These are phyloP conservation scores for Scolanthus callimorphus DNA, from an alignment of 92 coral and sea anemone genomes.

Conservation along the genomic window DNA sequence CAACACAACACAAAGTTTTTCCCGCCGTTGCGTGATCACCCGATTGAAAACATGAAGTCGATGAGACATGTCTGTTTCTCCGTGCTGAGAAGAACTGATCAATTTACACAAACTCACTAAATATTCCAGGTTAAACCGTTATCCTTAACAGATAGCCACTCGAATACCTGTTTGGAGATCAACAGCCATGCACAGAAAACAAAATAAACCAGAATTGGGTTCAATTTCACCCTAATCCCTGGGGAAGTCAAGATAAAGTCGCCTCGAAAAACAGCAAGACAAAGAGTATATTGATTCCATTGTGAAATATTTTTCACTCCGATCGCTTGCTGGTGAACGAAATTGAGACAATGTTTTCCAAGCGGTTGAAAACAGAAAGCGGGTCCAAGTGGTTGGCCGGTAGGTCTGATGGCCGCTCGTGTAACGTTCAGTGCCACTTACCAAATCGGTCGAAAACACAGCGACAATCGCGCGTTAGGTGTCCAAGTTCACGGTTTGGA, in stretches of 20 bases:
- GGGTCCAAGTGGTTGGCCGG: too few relatives aligned
- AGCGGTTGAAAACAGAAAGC: too few relatives aligned
- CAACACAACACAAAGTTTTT: too few relatives aligned
- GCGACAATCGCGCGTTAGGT: neutral
- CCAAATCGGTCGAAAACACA: neutral
- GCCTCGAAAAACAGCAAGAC: neutral
- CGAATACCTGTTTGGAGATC: conserved; percentile 26
- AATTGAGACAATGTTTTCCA: too few relatives aligned
- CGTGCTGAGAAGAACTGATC: neutral
- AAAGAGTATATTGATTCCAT: neutral
- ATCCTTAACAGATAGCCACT: conserved; percentile 19
- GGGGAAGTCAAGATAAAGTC: neutral
- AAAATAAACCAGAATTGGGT: too few relatives aligned
- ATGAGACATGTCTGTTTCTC: neutral
- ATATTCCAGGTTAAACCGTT: conserved; percentile 36
- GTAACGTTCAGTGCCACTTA: neutral
- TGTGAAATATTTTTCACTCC: too few relatives aligned
- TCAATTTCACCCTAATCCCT: neutral
- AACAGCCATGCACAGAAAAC: conserved; percentile 27
- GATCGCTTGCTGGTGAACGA: too few relatives aligned
- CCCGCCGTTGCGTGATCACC: too few relatives aligned
- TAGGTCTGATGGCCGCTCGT: too few relatives aligned
- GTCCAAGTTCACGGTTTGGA: neutral
- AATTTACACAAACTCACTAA: neutral
- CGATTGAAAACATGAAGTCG: too few relatives aligned